phyloP scores from a whole-genome alignment of 2,113 vertebrate genomes.

The Cathartes aura region DNA sequence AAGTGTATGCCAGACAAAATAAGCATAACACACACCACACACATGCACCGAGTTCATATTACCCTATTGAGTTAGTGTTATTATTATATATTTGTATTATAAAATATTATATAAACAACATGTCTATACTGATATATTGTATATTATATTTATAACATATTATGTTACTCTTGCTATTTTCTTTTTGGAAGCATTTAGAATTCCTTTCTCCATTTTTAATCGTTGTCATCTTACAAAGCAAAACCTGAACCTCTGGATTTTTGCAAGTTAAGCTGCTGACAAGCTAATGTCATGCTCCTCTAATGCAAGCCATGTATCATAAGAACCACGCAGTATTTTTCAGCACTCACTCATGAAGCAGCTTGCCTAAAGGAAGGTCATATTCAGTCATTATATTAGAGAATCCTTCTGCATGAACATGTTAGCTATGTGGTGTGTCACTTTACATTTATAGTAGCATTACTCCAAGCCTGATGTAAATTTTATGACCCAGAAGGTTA shows the following conservation, averaged over 20 bases:
- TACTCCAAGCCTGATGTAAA: not conserved
- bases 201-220: not conserved
- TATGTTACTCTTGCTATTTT: not conserved
- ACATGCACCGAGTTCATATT: not conserved
- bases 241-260: not conserved
- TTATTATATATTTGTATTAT: not conserved
- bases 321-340: not conserved
- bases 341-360: not conserved
- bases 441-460: slow-evolving; percentile 18
- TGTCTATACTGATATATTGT: not conserved
- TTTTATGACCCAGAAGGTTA: slow-evolving; percentile 44
- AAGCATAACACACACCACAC: not conserved
- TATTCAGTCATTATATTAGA: not conserved
- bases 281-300: not conserved
- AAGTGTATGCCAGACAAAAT: not conserved
- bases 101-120: not conserved
- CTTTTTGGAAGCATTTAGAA: not conserved
- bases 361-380: slow-evolving; percentile 59
- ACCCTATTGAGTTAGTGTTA: not conserved
- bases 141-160: not conserved
- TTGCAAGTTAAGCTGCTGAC: not conserved
- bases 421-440: not conserved
- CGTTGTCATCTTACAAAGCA: not conserved
- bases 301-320: not conserved
- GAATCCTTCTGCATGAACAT: not conserved